Conservation (phyloP, 2,888 invertebrate genomes). For the Clanis bilineata region DNA sequence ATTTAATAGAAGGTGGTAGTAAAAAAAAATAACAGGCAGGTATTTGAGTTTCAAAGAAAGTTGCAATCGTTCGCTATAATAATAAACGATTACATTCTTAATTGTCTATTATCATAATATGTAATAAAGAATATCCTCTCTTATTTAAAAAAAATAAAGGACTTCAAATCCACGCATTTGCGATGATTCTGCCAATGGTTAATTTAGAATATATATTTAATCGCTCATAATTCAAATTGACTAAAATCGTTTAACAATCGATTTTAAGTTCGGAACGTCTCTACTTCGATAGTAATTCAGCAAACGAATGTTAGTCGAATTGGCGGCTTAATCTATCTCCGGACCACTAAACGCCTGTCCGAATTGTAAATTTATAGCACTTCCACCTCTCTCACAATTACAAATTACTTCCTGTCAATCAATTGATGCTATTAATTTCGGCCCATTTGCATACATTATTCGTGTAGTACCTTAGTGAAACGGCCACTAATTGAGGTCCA, state of each 20-base stretch:
- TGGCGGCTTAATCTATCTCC: not conserved
- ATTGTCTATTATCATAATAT: too few species aligned
- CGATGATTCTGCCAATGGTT: too few species aligned
- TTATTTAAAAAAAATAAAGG: too few species aligned
- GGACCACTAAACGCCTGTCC: not conserved
- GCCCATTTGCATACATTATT: conserved; percentile 16
- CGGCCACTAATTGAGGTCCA: conserved; percentile 25
- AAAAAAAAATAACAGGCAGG: too few species aligned
- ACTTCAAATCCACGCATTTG: too few species aligned
- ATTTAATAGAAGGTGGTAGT: too few species aligned
- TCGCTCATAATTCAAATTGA: too few species aligned
- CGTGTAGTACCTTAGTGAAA: conserved; percentile 14
- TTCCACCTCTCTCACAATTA: conserved; percentile 1
- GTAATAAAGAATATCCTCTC: too few species aligned
- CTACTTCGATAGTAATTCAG: not conserved
- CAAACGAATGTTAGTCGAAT: not conserved
- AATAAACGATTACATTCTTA: too few species aligned
- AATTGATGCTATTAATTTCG: conserved; percentile 15
- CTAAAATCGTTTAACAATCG: not conserved
- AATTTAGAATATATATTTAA: too few species aligned
- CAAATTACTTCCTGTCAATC: conserved; percentile 15
- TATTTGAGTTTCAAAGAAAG: too few species aligned
- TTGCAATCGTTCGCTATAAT: too few species aligned
- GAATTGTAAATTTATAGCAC: conserved; percentile 9
- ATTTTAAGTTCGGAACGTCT: not conserved